Evolutionary conservation across 2,113 vertebrate species (phyloP).

Genomic region (Phrynocephalus versicolor): DNA sequence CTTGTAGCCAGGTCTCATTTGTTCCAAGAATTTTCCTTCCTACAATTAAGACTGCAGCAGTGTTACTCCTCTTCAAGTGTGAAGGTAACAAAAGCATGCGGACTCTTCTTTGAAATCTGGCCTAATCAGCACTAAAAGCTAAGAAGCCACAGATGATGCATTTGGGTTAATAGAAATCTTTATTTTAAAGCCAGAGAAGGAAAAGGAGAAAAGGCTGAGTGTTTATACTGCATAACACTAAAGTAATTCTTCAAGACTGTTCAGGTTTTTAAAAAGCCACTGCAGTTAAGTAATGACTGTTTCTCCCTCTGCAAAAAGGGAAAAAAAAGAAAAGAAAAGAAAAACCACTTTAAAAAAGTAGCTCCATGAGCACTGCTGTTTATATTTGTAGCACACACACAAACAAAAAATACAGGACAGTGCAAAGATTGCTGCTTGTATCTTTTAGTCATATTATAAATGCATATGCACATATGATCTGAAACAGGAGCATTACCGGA

Average conservation of each 20-base stretch:
- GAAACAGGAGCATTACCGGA: neutral
- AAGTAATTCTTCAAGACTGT: neutral
- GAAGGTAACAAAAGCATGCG: neutral
- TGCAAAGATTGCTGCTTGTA: neutral
- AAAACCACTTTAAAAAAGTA: neutral
- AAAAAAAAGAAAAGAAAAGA: no score
- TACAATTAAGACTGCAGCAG: neutral
- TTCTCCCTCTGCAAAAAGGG: neutral
- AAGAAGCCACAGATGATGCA: neutral
- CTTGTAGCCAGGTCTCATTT: neutral
- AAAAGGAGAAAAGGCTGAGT: neutral
- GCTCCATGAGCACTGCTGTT: no score
- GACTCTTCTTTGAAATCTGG: neutral
- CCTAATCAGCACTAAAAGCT: neutral
- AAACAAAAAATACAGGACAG: no score
- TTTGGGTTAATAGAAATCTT: neutral
- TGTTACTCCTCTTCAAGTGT: neutral
- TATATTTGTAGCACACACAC: no score
- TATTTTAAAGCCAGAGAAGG: conserved; percentile 21
- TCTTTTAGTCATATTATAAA: neutral
- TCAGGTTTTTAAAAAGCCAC: neutral
- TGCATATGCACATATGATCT: neutral
- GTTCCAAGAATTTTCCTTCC: neutral
- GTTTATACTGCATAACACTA: neutral
- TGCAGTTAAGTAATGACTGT: neutral